Evolutionary conservation across 2,113 vertebrate genomes (phyloP), one percentile per base, ranked within the genome.

Genomic region (Salvelinus alpinus): DNA sequence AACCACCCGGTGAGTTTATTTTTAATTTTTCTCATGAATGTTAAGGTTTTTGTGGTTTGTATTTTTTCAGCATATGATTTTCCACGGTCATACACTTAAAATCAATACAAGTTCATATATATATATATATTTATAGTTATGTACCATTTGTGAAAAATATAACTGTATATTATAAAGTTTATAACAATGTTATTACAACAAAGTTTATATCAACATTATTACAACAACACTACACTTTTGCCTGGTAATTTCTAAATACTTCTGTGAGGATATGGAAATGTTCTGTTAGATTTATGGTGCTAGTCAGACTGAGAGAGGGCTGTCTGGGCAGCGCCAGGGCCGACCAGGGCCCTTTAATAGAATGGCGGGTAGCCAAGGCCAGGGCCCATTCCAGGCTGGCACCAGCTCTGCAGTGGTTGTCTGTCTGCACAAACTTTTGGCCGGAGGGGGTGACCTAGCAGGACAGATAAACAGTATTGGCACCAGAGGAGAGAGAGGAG

Each of bases 1-100:
- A 99, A 95, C 95, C 96, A 95, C 95, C 96, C 91, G 97, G 97
- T 98, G 92, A 98, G 97, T 95, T 78, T 34, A 14, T 51, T 31
- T 65, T 5, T 74, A 1, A 9, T 14, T 68, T 3, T 34, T 67
- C 27, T 31, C 29, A 3, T 20, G n/a, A 66, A 66, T 66, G 2
- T 18, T 12, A 5, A 44, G n/a, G 7, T 48, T 47, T 73, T 16
- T 67, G 60, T 8, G 3, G 6, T 68, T n/a, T 38, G 2, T 9
- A 38, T 68, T 68, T 18, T 62, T n/a, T 22, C 18, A n/a, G 18
- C 14, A 20, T 14, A 14, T 7, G 4, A 6, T 24, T 62, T 22
- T 22, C 6, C 59, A 62, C n/a, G 9, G 18, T 8, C 8, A n/a
- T 22, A 57, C 13, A 7, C 54, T 11, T 44, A 3, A 54, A 54